These are phyloP conservation scores for Ophraella communa DNA, from an alignment of 2,888 invertebrate genomes.

Conservation along the genomic window DNA sequence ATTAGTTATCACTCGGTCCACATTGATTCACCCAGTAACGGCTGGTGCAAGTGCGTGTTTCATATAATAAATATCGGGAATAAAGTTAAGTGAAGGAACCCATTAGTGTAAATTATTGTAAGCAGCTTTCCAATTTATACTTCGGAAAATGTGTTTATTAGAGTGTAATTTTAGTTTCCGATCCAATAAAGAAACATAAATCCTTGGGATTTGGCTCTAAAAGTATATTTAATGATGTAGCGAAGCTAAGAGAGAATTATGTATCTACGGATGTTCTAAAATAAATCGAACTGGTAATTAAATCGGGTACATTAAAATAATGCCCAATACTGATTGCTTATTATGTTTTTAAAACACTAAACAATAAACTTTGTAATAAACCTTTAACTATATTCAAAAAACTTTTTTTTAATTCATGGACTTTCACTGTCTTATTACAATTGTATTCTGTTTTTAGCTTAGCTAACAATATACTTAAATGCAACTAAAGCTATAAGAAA, in stretches of 20 bases:
- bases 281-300: background rate
- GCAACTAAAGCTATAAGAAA: too few species aligned
- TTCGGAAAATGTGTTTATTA: slow-evolving; percentile 37
- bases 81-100: slow-evolving; percentile 39
- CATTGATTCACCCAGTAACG: too few species aligned
- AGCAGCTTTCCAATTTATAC: slow-evolving; percentile 43
- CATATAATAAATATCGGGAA: slow-evolving; percentile 37
- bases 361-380: too few species aligned
- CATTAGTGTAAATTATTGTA: slow-evolving; percentile 45
- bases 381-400: too few species aligned
- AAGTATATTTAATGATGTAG: background rate
- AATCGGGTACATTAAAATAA: too few species aligned
- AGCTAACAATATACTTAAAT: too few species aligned
- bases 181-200: slow-evolving; percentile 45
- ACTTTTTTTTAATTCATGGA: too few species aligned
- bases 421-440: too few species aligned
- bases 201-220: slow-evolving; percentile 31
- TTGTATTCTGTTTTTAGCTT: too few species aligned
- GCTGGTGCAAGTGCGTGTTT: slow-evolving; percentile 11
- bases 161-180: slow-evolving; percentile 40
- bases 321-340: too few species aligned
- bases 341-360: too few species aligned
- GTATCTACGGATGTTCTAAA: background rate
- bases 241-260: background rate
- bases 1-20: too few species aligned